These are phyloP conservation scores for Papilio aristodemus DNA, from an alignment of 1,140 invertebrate genomes.

Conservation along the genomic window DNA sequence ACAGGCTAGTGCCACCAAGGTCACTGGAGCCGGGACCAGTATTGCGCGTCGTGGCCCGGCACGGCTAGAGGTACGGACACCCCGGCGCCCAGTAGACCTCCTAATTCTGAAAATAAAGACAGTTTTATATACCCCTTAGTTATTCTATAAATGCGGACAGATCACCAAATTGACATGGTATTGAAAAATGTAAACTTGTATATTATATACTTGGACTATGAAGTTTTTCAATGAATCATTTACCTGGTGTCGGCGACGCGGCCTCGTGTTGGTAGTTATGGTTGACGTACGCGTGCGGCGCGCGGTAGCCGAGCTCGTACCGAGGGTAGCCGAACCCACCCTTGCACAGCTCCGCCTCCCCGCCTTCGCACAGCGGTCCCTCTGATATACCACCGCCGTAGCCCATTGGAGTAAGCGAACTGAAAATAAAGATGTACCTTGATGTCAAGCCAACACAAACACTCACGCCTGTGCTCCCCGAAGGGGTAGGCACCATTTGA, in stretches of 20 bases:
- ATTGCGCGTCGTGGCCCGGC: slow-evolving; percentile 91
- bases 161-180: too few species aligned
- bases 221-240: not conserved
- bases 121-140: too few species aligned
- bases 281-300: slow-evolving; percentile 64
- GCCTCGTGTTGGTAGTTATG: slow-evolving; percentile 65
- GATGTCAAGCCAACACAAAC: too few species aligned
- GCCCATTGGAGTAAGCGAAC: slow-evolving; percentile 71
- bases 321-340: slow-evolving; percentile 69
- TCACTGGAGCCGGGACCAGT: slow-evolving; percentile 97
- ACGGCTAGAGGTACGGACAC: slow-evolving; percentile 96
- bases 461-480: not conserved
- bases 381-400: slow-evolving; percentile 63
- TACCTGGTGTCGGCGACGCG: slow-evolving; percentile 59
- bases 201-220: too few species aligned
- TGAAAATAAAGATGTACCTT: slow-evolving; percentile 34
- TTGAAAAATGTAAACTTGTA: too few species aligned
- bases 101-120: slow-evolving; percentile 67
- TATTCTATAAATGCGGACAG: too few species aligned
- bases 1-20: slow-evolving; percentile 76
- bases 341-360: slow-evolving; percentile 65
- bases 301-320: slow-evolving; percentile 66
- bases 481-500: too few species aligned
- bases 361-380: slow-evolving; percentile 54
- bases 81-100: slow-evolving; percentile 94